A percentile compares a stretch with the other conserved stretches of the same genome.
Evolutionary conservation across 2,888 invertebrate species (phyloP).

Genomic region (Plebejus melissa): DNA sequence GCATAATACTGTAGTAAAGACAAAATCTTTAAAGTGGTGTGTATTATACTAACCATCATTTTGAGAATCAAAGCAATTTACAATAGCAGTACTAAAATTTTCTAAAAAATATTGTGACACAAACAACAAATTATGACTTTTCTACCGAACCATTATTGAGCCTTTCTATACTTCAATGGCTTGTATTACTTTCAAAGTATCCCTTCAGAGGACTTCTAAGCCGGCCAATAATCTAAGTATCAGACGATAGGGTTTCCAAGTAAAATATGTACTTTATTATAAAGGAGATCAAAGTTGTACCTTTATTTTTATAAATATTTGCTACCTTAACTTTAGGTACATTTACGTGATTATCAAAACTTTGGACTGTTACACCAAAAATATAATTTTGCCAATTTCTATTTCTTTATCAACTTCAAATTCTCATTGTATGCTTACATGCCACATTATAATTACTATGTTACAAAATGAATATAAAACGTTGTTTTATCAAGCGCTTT

Average conservation of each 20-base stretch:
- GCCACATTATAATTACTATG: too few relatives aligned
- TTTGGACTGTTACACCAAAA: background rate
- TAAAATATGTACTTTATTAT: slow-evolving; percentile 12
- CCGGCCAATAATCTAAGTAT: slow-evolving; percentile 10
- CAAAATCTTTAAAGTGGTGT: too few relatives aligned
- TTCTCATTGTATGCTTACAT: too few relatives aligned
- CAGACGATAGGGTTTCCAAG: slow-evolving; percentile 12
- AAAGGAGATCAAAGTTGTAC: background rate
- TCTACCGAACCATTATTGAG: background rate
- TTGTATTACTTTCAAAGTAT: slow-evolving; percentile 2
- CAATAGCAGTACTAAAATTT: too few relatives aligned
- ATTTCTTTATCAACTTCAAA: too few relatives aligned
- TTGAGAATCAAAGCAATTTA: too few relatives aligned
- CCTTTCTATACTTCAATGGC: background rate
- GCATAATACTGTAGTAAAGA: too few relatives aligned
- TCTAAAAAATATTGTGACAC: too few relatives aligned
- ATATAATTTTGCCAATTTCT: background rate
- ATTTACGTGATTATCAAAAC: background rate
- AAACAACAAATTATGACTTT: background rate
- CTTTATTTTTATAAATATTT: slow-evolving; percentile 11
- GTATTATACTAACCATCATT: too few relatives aligned
- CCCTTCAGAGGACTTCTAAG: slow-evolving; percentile 3
- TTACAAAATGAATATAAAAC: too few relatives aligned
- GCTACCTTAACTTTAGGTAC: background rate
- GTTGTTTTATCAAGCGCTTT: background rate